Evolutionary conservation across 1,140 invertebrate species (phyloP).

Genomic region (Drosophila kikkawai): DNA sequence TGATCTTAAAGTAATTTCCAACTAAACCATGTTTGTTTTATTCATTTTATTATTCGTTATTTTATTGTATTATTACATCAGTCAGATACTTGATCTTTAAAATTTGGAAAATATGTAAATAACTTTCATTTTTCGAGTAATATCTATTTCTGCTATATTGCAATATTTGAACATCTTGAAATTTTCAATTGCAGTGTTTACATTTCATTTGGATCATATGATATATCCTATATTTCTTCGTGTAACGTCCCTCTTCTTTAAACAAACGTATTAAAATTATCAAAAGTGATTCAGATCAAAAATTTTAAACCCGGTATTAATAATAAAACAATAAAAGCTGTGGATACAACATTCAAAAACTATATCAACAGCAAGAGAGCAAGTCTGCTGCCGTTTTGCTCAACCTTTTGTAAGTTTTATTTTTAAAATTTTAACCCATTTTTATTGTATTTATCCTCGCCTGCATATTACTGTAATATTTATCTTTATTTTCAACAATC

Average conservation of each 20-base stretch:
- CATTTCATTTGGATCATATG: neutral
- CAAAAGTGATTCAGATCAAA: slow-evolving; percentile 9
- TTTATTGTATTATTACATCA: slow-evolving; percentile 1
- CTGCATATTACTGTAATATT: slow-evolving; percentile 30
- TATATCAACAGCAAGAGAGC: slow-evolving; percentile 22
- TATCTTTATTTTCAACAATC: slow-evolving; percentile 13
- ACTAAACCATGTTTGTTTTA: neutral
- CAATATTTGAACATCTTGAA: neutral
- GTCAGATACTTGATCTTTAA: neutral
- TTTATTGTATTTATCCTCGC: slow-evolving; percentile 6
- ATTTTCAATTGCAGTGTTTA: neutral
- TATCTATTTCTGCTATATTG: neutral
- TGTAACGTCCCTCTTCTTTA: slow-evolving; percentile 11
- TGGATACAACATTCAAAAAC: slow-evolving; percentile 3
- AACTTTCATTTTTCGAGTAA: neutral
- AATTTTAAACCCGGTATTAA: neutral
- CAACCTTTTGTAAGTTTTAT: slow-evolving; percentile 53
- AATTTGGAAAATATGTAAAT: neutral
- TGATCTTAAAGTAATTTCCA: neutral
- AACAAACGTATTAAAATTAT: slow-evolving; percentile 34
- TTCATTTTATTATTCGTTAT: neutral
- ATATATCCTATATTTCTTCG: neutral
- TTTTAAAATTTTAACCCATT: neutral
- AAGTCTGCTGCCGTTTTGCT: slow-evolving; percentile 6
- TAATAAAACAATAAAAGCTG: slow-evolving; percentile 13